Evolutionary conservation across 2,797 vertebrate species (phyloP).

Genomic region (Siniperca scherzeri): DNA sequence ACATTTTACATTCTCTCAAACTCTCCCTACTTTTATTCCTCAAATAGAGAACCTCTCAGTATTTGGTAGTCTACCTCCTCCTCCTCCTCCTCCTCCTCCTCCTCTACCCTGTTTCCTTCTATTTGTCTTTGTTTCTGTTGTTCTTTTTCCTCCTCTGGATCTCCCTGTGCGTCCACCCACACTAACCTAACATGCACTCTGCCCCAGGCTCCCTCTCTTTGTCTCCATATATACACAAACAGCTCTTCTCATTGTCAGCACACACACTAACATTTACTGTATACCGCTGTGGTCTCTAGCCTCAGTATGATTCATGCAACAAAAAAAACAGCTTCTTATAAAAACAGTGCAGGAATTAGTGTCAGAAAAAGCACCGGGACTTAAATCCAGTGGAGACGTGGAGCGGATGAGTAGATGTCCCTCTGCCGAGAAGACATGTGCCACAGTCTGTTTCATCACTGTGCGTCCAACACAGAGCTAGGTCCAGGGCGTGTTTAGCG

Average conservation of each 20-base stretch:
- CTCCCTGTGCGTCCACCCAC: conserved; percentile 73
- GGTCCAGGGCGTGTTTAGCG: no score
- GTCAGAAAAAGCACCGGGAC: conserved; percentile 28
- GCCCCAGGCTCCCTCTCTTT: conserved; percentile 59
- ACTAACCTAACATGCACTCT: conserved; percentile 74
- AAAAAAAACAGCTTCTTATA: background rate
- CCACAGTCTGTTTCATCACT: background rate
- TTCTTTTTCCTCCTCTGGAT: conserved; percentile 48
- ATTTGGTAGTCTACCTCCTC: conserved; percentile 35
- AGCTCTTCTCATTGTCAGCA: conserved; percentile 49
- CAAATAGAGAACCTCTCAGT: conserved; percentile 28
- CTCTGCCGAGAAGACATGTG: conserved; percentile 9
- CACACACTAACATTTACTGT: conserved; percentile 49
- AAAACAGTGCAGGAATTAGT: conserved; percentile 31
- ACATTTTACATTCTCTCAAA: conserved; percentile 13
- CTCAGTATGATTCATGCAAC: conserved; percentile 50
- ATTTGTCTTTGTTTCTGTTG: conserved; percentile 38
- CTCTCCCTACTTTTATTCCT: conserved; percentile 11
- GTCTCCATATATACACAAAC: conserved; percentile 48
- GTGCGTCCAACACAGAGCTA: no score
- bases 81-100: conserved; percentile 35
- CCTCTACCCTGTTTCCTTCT: conserved; percentile 7
- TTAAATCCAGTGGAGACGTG: conserved; percentile 6
- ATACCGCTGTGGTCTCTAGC: conserved; percentile 47
- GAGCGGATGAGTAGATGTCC: conserved; percentile 7